These are phyloP conservation scores for Corythornis cristatus DNA, from an alignment of 2,113 vertebrate species.

Conservation along the genomic window DNA sequence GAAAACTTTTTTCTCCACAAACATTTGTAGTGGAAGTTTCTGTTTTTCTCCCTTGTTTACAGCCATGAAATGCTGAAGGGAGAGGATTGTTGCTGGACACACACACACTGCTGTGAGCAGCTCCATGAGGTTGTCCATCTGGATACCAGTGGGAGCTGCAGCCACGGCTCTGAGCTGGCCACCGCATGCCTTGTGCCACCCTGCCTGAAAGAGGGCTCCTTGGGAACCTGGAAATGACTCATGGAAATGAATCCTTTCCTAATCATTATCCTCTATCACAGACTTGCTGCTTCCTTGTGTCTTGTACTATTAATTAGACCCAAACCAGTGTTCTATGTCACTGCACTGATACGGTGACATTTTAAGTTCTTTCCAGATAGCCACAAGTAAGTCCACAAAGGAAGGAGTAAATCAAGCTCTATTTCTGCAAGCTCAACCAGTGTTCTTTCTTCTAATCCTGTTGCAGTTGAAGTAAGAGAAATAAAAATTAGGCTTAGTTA, in stretches of 20 bases:
- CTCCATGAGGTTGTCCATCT: accelerated
- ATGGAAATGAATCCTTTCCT: neutral
- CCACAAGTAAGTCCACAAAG: neutral
- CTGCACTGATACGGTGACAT: accelerated
- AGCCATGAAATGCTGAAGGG: accelerated
- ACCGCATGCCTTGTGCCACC: accelerated
- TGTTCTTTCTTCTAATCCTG: neutral
- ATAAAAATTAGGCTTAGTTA: neutral
- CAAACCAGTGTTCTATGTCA: accelerated
- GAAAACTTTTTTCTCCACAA: neutral
- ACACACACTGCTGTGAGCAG: accelerated
- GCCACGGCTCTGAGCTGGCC: neutral
- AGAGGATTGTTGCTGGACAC: accelerated
- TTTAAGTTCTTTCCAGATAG: neutral
- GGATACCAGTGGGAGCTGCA: accelerated
- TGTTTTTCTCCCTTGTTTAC: accelerated
- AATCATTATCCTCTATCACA: neutral
- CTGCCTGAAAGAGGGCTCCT: neutral
- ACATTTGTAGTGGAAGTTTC: accelerated
- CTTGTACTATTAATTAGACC: neutral
- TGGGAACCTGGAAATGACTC: neutral
- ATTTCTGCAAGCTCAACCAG: neutral
- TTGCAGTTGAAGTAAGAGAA: neutral
- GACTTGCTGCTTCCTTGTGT: neutral
- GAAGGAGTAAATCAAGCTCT: neutral